Conservation (phyloP, 2,113 vertebrate species). For the Cynopterus brachyotis region DNA sequence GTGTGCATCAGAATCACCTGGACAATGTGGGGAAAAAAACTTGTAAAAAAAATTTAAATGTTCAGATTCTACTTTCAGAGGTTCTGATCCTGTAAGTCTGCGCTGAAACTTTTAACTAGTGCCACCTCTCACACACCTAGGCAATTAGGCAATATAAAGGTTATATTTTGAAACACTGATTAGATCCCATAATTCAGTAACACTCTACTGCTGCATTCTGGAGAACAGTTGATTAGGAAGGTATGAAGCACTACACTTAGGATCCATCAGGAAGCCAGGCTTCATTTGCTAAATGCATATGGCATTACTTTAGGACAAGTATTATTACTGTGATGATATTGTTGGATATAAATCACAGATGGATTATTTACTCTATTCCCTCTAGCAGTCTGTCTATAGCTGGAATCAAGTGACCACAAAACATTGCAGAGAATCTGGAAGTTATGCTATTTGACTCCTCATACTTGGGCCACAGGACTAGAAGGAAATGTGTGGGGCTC, state of each 20-base stretch:
- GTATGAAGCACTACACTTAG: neutral
- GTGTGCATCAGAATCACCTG: neutral
- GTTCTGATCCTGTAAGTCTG: neutral
- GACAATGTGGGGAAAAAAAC: neutral
- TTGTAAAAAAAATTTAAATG: neutral
- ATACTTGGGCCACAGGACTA: neutral
- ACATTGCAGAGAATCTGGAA: constrained; percentile 13
- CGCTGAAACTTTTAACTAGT: neutral
- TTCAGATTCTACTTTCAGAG: neutral
- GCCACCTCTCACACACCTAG: neutral
- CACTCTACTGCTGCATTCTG: neutral
- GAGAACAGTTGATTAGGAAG: neutral
- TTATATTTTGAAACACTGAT: neutral
- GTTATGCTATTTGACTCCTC: neutral
- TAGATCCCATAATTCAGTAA: neutral
- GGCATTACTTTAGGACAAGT: neutral
- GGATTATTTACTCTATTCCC: neutral
- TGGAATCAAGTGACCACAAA: constrained; percentile 30
- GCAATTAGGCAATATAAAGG: neutral
- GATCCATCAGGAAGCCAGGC: neutral
- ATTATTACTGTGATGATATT: neutral
- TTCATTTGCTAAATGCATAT: neutral
- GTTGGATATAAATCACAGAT: neutral
- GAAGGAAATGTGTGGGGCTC: constrained; percentile 36
- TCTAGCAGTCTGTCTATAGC: neutral